Percentiles rank a stretch among this genome's conserved stretches.
Evolutionary conservation across 2,113 vertebrate genomes (phyloP).

Genomic region (Etheostoma spectabile): DNA sequence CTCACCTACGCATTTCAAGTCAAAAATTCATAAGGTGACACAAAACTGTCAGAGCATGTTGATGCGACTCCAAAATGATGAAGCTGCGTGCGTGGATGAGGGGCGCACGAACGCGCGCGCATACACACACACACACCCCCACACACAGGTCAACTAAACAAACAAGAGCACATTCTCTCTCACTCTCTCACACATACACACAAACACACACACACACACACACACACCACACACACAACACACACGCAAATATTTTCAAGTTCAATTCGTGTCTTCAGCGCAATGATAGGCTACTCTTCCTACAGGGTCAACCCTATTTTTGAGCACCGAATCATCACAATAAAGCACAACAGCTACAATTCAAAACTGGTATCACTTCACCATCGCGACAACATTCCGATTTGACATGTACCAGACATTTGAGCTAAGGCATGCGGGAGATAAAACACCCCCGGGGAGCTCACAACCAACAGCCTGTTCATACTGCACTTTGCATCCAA

Average conservation of each 20-base stretch:
- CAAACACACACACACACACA: constrained; percentile 4
- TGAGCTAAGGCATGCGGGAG: constrained; percentile 24
- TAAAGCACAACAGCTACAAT: constrained; percentile 2
- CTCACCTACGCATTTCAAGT: constrained; percentile 78
- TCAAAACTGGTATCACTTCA: background rate
- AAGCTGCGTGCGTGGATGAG: constrained; percentile 33
- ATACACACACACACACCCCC: background rate
- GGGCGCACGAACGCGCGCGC: constrained; percentile 14
- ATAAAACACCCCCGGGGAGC: constrained; percentile 19
- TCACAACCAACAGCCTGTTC: background rate
- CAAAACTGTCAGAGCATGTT: constrained; percentile 76
- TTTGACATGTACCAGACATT: background rate
- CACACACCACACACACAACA: no score
- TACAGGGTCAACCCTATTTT: no score
- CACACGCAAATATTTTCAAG: constrained; percentile 49
- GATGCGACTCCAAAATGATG: constrained; percentile 66
- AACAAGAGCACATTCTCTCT: no score
- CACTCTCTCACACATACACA: no score
- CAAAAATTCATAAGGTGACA: constrained; percentile 80
- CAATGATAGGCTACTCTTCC: no score
- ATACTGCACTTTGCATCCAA: constrained; percentile 23
- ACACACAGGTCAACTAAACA: constrained; percentile 5
- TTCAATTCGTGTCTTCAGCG: background rate
- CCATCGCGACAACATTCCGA: constrained; percentile 39
- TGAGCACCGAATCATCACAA: background rate